Base-by-base conservation (phyloP, 2,888 invertebrate genomes). In the Danaus chrysippus region DNA sequence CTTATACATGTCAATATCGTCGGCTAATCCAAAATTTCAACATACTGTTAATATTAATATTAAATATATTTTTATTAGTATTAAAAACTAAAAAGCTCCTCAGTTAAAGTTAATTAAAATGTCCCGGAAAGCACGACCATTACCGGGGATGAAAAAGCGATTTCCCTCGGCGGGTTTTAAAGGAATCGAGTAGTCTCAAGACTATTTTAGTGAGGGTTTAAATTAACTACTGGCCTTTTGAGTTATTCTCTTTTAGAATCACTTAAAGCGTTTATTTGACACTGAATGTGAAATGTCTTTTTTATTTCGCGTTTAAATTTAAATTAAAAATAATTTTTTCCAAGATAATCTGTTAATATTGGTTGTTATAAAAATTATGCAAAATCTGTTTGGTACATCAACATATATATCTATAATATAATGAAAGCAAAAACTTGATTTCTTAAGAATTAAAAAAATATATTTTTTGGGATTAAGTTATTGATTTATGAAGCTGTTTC, bases 111-210 rank as follows among this genome's bases (percentile, higher is more conserved):
- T 87, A 88, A 90, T 90, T 90, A 88, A 89, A 89, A 88, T 78
- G 85, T 87, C 82, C 81, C 84, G 79, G 79, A 79, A 82, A 79
- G 79, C 79, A 75, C 76, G 77, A 75, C 83, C 85, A 86, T 89
- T 87, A 87, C 82, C 76, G 75, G 76, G 85, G 83, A 88, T 89
- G 88, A 89, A 89, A 88, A 88, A 87, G 86, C 87, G 86, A 87
- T 89, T 90, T 87, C 83, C 80, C 82, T 80, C 74, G 78, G 78
- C 82, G 79, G 75, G 80, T 83, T 87, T 86, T 82, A 86, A 87
- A 86, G 82, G 82, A 85, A 87, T 85, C 81, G 83, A 78, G 79
- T 76, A 76, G 75, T 76, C 71, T 83, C 75, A 76, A 82, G 81
- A 76, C 76, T 75, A 78, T 83, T 86, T 83, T 74, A 78, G 76